These are phyloP conservation scores for Druon quercuslanigerum DNA, from an alignment of 1,140 invertebrate genomes.

Conservation along the genomic window DNA sequence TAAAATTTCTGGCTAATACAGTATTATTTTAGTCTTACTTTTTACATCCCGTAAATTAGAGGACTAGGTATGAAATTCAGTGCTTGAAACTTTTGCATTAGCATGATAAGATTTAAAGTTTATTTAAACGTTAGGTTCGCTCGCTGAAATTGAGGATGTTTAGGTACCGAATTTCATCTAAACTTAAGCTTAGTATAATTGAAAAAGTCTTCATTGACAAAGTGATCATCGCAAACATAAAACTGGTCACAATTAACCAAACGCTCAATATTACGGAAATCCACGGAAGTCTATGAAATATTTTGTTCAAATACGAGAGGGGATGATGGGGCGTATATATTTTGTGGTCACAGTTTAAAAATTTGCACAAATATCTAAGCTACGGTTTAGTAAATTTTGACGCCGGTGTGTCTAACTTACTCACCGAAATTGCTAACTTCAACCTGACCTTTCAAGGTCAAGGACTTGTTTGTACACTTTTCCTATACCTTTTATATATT, in stretches of 20 bases:
- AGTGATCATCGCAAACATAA: background rate
- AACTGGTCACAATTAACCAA: background rate
- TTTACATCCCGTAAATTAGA: too few species aligned
- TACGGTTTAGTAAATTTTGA: background rate
- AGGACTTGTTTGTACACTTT: too few species aligned
- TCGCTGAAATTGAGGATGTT: background rate
- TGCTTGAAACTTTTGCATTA: too few species aligned
- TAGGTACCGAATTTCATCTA: background rate
- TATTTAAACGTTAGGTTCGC: too few species aligned
- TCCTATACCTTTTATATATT: too few species aligned
- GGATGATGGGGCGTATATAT: background rate
- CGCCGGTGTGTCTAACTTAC: background rate
- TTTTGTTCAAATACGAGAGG: background rate
- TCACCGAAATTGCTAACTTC: too few species aligned
- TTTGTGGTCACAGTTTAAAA: background rate
- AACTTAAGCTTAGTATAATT: background rate
- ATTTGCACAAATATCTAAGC: background rate
- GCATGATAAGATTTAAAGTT: too few species aligned
- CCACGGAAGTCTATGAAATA: background rate
- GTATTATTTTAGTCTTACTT: too few species aligned
- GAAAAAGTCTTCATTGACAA: background rate
- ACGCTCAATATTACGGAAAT: background rate
- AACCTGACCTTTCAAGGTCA: too few species aligned
- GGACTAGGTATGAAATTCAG: too few species aligned
- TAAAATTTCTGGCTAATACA: too few species aligned